A percentile compares a stretch with the other conserved stretches of the same genome.
These are phyloP conservation scores for Gorsachius goisagi DNA, from an alignment of 2,113 vertebrate genomes.

Conservation along the genomic window DNA sequence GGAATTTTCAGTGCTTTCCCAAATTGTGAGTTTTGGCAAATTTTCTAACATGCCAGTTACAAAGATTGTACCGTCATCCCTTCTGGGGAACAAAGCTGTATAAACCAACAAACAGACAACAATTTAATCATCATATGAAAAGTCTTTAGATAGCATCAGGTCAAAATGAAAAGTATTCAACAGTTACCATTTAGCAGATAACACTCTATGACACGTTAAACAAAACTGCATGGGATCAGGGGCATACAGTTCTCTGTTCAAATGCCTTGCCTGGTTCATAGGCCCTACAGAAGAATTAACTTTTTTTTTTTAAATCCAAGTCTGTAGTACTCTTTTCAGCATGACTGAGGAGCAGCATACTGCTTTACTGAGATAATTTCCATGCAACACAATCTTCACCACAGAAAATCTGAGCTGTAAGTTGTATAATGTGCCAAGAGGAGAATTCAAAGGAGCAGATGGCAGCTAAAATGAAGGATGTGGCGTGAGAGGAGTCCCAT, in stretches of 20 bases:
- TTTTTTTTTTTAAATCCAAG: not conserved
- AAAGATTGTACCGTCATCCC: not conserved
- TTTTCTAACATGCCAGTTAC: not conserved
- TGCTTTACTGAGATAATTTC: not conserved
- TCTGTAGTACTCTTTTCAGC: not conserved
- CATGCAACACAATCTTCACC: not conserved
- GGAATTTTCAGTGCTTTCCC: not conserved
- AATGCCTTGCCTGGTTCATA: not conserved
- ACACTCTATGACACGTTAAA: not conserved
- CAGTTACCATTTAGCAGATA: not conserved
- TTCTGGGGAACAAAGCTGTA: not conserved
- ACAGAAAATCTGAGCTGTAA: not conserved
- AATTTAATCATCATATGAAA: not conserved
- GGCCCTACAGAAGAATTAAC: not conserved
- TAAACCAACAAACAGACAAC: not conserved
- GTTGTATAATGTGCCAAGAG: not conserved
- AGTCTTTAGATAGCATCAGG: not conserved
- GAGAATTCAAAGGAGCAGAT: conserved; percentile 10
- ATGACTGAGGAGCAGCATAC: not conserved
- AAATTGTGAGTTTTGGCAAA: not conserved
- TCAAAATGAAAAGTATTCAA: accelerated
- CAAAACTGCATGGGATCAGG: not conserved
- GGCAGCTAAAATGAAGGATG: not conserved
- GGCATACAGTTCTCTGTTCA: not conserved
- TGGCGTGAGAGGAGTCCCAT: not conserved